phyloP scores from a whole-genome alignment of 2,888 invertebrate genomes.

The Nysson spinosus region DNA sequence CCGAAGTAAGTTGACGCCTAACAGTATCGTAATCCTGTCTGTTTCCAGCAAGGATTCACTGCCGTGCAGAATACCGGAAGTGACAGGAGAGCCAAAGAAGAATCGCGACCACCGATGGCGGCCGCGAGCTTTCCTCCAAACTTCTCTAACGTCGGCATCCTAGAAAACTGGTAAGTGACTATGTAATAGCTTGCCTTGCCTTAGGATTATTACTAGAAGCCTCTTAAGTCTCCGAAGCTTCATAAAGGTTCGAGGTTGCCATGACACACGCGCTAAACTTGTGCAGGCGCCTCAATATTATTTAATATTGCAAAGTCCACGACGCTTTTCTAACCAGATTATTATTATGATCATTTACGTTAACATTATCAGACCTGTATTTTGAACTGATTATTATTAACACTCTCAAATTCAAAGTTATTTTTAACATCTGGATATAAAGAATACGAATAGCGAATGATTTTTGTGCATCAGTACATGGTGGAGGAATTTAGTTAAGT shows the following conservation, averaged over 20 bases:
- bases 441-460: too few species aligned
- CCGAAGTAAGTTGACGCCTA: not conserved
- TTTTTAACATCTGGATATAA: too few species aligned
- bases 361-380: too few species aligned
- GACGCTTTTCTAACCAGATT: not conserved
- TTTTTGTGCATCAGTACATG: too few species aligned
- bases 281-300: conserved; percentile 32
- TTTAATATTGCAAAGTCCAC: not conserved
- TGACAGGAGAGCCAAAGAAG: conserved; percentile 62
- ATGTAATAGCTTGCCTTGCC: conserved; percentile 38
- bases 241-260: conserved; percentile 20
- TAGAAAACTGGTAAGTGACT: conserved; percentile 74
- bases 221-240: conserved; percentile 50
- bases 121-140: conserved; percentile 75
- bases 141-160: conserved; percentile 74
- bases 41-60: conserved; percentile 60
- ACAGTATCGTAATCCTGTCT: conserved; percentile 3
- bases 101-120: conserved; percentile 71
- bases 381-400: too few species aligned
- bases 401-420: too few species aligned
- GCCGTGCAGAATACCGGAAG: conserved; percentile 59
- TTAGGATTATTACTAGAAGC: conserved; percentile 42
- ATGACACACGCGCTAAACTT: not conserved
- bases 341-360: too few species aligned
- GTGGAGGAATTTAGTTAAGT: too few species aligned